These are phyloP conservation scores for Trematocara zebra DNA, from an alignment of 2,113 vertebrate genomes.

Conservation along the genomic window DNA sequence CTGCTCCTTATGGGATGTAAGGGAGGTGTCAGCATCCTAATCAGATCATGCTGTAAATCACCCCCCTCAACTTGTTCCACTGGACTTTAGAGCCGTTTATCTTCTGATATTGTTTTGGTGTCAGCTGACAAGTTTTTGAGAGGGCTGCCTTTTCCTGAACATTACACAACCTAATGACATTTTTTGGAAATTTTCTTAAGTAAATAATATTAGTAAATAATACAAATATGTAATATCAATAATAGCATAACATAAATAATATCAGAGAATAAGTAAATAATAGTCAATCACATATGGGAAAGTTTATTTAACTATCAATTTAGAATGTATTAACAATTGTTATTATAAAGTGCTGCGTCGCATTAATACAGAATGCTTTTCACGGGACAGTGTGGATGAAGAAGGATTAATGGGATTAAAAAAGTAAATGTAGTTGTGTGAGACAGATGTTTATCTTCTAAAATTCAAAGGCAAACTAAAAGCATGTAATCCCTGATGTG, in stretches of 20 bases:
- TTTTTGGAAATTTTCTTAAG: neutral
- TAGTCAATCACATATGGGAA: neutral
- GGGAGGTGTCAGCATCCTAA: neutral
- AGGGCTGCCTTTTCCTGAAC: neutral
- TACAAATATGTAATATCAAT: neutral
- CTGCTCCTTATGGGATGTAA: neutral
- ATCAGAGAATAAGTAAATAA: neutral
- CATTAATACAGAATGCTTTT: neutral
- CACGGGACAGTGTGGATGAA: neutral
- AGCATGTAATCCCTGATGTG: accelerated
- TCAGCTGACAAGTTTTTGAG: neutral
- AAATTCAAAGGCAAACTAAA: neutral
- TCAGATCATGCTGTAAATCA: neutral
- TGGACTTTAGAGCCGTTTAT: neutral
- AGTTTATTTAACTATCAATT: neutral
- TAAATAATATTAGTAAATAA: neutral
- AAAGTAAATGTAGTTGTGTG: neutral
- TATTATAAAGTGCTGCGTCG: neutral
- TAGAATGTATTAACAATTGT: neutral
- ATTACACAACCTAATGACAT: neutral
- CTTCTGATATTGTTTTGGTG: neutral
- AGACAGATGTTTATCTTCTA: neutral
- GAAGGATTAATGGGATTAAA: neutral
- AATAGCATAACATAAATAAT: neutral
- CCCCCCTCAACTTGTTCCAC: accelerated